Conservation (phyloP, 2,888 invertebrate species). For the Diaphora mendica region DNA sequence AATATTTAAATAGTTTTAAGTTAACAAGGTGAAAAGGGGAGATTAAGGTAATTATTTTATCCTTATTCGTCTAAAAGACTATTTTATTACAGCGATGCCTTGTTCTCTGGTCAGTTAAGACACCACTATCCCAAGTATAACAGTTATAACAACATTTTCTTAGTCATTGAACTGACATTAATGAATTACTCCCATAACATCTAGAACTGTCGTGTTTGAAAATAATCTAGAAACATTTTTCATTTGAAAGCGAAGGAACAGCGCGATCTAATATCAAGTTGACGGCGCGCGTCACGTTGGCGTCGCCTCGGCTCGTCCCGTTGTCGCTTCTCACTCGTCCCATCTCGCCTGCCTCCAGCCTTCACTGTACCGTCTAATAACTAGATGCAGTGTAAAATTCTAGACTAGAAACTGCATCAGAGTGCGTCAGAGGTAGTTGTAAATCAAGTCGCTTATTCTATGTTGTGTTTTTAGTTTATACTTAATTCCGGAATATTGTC, state of each 20-base stretch:
- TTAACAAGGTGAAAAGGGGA: no score
- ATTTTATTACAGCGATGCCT: background rate
- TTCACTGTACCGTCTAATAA: conserved; percentile 52
- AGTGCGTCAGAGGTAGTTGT: conserved; percentile 8
- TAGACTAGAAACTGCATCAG: conserved; percentile 3
- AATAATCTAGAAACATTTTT: conserved; percentile 52
- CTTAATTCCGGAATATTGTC: background rate
- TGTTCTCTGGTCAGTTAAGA: background rate
- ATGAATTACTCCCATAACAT: conserved; percentile 18
- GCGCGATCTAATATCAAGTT: conserved; percentile 49
- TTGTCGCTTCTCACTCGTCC: conserved; percentile 33
- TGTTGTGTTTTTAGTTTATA: conserved; percentile 2
- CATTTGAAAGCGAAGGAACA: conserved; percentile 48
- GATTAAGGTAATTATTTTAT: no score
- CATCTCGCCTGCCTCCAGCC: conserved; percentile 24
- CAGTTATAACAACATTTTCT: background rate
- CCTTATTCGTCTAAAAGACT: background rate
- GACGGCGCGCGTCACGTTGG: conserved; percentile 41
- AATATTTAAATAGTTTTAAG: no score
- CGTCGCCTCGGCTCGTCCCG: conserved; percentile 26
- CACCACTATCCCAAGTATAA: background rate
- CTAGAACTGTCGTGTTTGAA: conserved; percentile 24
- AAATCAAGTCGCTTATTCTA: conserved; percentile 9
- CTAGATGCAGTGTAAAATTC: conserved; percentile 41
- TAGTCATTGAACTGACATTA: background rate